Percentiles rank a stretch among this genome's conserved stretches.
phyloP scores from a whole-genome alignment of 64 coral and sea anemone species.

The Actinia equina region DNA sequence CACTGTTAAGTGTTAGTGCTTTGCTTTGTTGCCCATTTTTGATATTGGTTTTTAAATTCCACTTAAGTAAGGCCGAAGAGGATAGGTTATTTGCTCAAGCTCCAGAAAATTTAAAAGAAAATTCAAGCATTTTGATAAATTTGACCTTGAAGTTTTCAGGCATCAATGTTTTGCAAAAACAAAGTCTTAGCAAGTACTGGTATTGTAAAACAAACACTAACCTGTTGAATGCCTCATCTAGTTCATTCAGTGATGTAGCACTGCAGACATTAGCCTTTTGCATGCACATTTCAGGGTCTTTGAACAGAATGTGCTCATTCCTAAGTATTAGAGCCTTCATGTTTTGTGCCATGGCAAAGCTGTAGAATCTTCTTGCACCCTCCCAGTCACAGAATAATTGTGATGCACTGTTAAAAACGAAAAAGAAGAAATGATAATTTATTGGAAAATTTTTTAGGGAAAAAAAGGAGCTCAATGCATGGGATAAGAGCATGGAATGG shows the following conservation, averaged over 20 bases:
- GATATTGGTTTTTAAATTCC: too few relatives aligned
- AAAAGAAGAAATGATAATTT: not conserved
- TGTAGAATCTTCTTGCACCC: conserved; percentile 77
- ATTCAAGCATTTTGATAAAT: too few relatives aligned
- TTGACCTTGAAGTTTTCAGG: too few relatives aligned
- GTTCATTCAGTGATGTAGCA: conserved; percentile 64
- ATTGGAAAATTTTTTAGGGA: not conserved
- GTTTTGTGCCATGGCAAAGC: conserved; percentile 72
- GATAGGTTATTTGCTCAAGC: too few relatives aligned
- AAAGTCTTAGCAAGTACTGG: not conserved
- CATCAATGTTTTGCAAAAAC: too few relatives aligned
- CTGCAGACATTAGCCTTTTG: conserved; percentile 46
- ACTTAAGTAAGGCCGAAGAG: too few relatives aligned
- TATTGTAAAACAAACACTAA: too few relatives aligned
- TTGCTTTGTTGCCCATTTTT: too few relatives aligned
- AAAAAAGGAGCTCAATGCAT: too few relatives aligned
- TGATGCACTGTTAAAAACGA: conserved; percentile 46
- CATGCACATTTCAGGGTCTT: conserved; percentile 28
- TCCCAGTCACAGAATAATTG: conserved; percentile 65
- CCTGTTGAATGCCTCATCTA: conserved; percentile 83
- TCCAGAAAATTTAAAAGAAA: too few relatives aligned
- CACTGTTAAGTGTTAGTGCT: too few relatives aligned
- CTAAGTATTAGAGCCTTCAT: conserved; percentile 75
- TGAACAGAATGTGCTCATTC: conserved; percentile 63
- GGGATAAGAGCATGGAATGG: too few relatives aligned